These are phyloP conservation scores for Trichomycterus rosablanca DNA, from an alignment of 2,113 vertebrate genomes.

Conservation along the genomic window DNA sequence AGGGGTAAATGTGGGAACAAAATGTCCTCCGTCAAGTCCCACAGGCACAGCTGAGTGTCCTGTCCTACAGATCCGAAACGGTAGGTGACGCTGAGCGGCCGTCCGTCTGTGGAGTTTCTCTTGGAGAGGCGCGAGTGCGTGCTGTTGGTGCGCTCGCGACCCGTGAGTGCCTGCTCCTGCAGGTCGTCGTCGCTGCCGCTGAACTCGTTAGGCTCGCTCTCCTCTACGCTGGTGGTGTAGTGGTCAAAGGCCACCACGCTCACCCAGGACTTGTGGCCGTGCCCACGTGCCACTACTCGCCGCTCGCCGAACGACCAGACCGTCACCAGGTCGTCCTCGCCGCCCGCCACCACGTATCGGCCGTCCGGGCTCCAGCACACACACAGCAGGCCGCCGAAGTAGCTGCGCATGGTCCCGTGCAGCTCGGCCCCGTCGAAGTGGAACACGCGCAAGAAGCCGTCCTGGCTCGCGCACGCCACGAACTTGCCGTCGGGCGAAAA, in stretches of 20 bases:
- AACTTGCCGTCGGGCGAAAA: constrained; percentile 98
- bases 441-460: constrained; percentile 94
- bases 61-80: constrained; percentile 97
- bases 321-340: constrained; percentile 96
- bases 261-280: constrained; percentile 97
- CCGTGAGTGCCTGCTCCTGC: constrained; percentile 85
- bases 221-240: constrained; percentile 94
- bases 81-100: constrained; percentile 92
- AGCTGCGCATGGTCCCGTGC: constrained; percentile 97
- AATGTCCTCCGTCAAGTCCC: constrained; percentile 98
- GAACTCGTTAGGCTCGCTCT: constrained; percentile 88
- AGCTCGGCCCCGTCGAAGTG: constrained; percentile 93
- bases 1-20: constrained; percentile 96
- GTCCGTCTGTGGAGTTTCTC: constrained; percentile 94
- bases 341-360: constrained; percentile 92
- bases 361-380: constrained; percentile 98
- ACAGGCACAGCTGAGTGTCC: constrained; percentile 95
- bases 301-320: constrained; percentile 96
- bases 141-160: constrained; percentile 88
- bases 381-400: constrained; percentile 96
- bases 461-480: constrained; percentile 92
- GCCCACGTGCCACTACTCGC: constrained; percentile 90
- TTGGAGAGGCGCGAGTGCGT: constrained; percentile 91
- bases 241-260: constrained; percentile 96
- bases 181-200: constrained; percentile 97